A percentile compares a stretch with the other conserved stretches of the same genome.
phyloP scores from a whole-genome alignment of 2,888 invertebrate genomes.

The Oscheius sp. region DNA sequence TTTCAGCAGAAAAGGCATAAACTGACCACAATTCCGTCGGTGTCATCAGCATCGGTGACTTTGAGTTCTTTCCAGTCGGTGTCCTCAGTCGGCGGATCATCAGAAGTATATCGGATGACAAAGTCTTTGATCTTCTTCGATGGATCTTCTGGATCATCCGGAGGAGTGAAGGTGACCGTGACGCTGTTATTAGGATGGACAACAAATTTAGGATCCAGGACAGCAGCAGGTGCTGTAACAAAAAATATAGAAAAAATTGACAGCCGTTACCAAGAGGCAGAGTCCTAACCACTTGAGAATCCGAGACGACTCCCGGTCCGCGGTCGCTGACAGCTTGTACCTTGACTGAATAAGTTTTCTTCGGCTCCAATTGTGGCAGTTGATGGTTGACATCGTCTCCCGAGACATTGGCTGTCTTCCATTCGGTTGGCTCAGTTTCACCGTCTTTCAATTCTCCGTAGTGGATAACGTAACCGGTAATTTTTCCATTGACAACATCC shows the following conservation, averaged over 20 bases:
- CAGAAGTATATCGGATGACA: conserved; percentile 69
- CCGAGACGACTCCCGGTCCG: conserved; percentile 70
- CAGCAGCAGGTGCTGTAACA: conserved; percentile 53
- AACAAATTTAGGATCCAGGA: conserved; percentile 46
- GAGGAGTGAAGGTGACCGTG: conserved; percentile 62
- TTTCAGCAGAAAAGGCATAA: not conserved
- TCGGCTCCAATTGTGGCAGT: conserved; percentile 64
- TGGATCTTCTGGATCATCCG: conserved; percentile 67
- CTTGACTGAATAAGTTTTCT: conserved; percentile 66
- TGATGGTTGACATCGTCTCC: conserved; percentile 61
- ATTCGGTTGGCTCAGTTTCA: conserved; percentile 61
- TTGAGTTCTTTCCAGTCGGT: conserved; percentile 70
- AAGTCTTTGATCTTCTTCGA: conserved; percentile 66
- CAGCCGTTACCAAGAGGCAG: conserved; percentile 56
- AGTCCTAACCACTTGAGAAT: conserved; percentile 63
- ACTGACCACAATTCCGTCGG: conserved; percentile 47
- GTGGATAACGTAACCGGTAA: conserved; percentile 67
- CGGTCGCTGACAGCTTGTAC: conserved; percentile 71
- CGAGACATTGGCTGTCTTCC: conserved; percentile 63
- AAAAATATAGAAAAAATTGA: too few species aligned
- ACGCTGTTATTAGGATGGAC: conserved; percentile 71
- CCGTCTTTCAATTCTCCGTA: conserved; percentile 68
- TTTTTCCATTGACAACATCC: conserved; percentile 70
- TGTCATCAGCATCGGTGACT: conserved; percentile 63
- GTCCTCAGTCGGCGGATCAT: conserved; percentile 67